Evolutionary conservation across 2,113 vertebrate genomes (phyloP).

Genomic region (Saiga tatarica): DNA sequence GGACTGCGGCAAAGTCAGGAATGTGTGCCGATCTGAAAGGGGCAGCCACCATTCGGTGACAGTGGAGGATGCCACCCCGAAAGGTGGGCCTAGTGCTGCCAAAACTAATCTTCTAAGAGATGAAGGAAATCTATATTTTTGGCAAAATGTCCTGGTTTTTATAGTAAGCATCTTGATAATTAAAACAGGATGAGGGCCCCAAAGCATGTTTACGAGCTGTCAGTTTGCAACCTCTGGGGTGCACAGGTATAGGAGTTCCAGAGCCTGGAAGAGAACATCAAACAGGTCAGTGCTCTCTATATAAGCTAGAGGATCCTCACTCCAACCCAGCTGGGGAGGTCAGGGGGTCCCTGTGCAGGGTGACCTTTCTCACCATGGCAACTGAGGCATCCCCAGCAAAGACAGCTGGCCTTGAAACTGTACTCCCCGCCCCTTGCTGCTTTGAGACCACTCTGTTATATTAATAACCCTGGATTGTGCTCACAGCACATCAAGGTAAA

Average conservation of each 20-base stretch:
- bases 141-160: constrained; percentile 10
- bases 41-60: background rate
- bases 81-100: background rate
- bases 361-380: background rate
- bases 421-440: background rate
- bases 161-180: constrained; percentile 5
- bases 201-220: background rate
- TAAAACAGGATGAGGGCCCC: background rate
- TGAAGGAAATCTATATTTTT: background rate
- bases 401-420: background rate
- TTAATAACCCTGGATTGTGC: constrained; percentile 50
- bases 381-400: background rate
- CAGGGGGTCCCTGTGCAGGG: background rate
- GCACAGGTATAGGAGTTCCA: background rate
- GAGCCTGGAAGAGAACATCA: background rate
- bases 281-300: background rate
- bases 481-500: constrained; percentile 59
- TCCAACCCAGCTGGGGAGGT: background rate
- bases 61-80: background rate
- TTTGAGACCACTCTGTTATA: constrained; percentile 32
- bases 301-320: background rate
- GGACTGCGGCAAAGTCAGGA: background rate
- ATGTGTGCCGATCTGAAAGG: background rate
- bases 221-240: background rate
- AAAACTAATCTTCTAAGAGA: background rate